phyloP scores from a whole-genome alignment of 2,888 invertebrate genomes.

The Tuta absoluta region DNA sequence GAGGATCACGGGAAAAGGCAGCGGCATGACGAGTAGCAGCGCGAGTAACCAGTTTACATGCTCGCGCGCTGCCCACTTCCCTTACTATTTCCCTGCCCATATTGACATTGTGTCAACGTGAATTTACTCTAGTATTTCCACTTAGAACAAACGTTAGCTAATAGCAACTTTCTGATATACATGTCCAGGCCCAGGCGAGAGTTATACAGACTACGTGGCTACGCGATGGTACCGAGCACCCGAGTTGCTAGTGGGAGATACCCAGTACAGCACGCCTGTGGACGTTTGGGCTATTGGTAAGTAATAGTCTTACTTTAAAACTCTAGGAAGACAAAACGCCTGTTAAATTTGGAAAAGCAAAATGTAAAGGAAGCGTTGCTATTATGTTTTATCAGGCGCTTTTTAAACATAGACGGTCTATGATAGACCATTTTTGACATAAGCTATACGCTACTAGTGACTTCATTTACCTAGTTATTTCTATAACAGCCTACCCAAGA shows the following conservation, averaged over 20 bases:
- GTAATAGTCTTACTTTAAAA: too few species aligned
- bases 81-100: too few species aligned
- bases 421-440: not conserved
- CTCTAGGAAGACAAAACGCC: not conserved
- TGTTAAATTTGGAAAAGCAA: not conserved
- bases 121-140: not conserved
- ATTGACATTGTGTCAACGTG: too few species aligned
- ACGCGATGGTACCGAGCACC: conserved; percentile 99
- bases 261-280: conserved; percentile 93
- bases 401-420: not conserved
- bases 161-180: conserved; percentile 45
- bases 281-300: conserved; percentile 98
- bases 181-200: conserved; percentile 93
- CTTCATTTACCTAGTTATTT: too few species aligned
- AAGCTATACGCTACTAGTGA: too few species aligned
- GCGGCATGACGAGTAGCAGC: too few species aligned
- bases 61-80: too few species aligned
- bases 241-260: conserved; percentile 98
- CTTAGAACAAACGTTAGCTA: conserved; percentile 36
- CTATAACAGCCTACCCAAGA: too few species aligned
- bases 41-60: too few species aligned
- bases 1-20: too few species aligned
- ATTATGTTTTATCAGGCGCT: conserved; percentile 4
- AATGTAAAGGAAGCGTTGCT: not conserved
- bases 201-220: conserved; percentile 99